Percentiles rank a stretch among this genome's conserved stretches.
Conservation (phyloP, 2,888 invertebrate species). For the Trissolcus brochymenae region DNA sequence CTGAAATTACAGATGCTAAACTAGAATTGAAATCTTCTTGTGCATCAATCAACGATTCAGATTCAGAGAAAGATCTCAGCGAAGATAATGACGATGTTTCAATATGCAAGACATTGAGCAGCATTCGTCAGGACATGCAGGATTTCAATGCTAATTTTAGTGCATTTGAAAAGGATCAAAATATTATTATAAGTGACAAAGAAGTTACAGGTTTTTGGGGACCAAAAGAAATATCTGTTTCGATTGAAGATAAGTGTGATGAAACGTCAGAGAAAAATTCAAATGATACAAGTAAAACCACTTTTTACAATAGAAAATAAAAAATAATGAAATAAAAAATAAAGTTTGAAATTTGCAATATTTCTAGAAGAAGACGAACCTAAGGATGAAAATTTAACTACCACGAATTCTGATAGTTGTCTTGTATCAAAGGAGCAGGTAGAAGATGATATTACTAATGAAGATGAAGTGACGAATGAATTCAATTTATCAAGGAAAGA, state of each 20-base stretch:
- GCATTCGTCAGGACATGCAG: constrained; percentile 64
- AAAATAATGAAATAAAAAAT: background rate
- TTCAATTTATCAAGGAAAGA: too few relatives aligned
- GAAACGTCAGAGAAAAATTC: background rate
- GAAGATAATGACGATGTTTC: background rate
- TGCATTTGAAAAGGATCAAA: constrained; percentile 62
- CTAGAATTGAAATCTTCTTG: background rate
- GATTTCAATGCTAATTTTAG: constrained; percentile 61
- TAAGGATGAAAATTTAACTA: too few relatives aligned
- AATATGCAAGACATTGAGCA: constrained; percentile 56
- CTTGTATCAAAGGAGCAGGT: too few relatives aligned
- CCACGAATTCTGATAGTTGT: too few relatives aligned
- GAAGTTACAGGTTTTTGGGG: constrained; percentile 13
- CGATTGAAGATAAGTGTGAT: background rate
- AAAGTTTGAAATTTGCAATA: background rate
- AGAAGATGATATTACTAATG: too few relatives aligned
- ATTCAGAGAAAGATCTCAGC: background rate
- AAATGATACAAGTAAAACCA: background rate
- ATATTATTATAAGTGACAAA: constrained; percentile 39
- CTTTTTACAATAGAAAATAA: background rate
- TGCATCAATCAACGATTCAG: background rate
- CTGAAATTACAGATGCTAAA: background rate
- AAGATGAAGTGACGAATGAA: too few relatives aligned
- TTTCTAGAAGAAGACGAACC: too few relatives aligned
- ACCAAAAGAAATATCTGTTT: background rate